phyloP scores from a whole-genome alignment of 2,113 vertebrate genomes.

The Boulengeromyrus knoepffleri region DNA sequence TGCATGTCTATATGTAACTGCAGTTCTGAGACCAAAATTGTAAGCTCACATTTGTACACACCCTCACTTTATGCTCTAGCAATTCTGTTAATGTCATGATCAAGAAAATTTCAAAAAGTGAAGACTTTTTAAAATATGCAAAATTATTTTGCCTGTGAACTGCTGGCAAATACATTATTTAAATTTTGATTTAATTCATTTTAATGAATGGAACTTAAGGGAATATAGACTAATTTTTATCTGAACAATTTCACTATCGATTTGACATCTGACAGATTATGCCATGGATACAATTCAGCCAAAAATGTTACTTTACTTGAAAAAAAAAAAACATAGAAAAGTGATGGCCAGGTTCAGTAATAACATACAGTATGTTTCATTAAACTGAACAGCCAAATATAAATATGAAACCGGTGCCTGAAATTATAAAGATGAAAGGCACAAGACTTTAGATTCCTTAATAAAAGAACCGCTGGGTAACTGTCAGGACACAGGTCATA shows the following conservation, averaged over 20 bases:
- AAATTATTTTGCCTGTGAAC: not conserved
- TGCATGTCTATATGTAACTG: not conserved
- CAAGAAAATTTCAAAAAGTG: not conserved
- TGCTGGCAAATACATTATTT: not conserved
- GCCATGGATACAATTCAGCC: not conserved
- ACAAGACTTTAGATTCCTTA: not conserved
- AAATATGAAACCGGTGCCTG: not conserved
- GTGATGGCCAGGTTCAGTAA: not conserved
- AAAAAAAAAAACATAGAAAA: not conserved
- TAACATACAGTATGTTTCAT: not conserved
- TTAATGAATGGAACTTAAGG: not conserved
- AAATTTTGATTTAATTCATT: not conserved
- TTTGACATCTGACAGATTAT: not conserved
- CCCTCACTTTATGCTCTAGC: not conserved
- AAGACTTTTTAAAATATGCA: not conserved
- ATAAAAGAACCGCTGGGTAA: not conserved
- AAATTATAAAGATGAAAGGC: conserved; percentile 4
- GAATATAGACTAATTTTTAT: not conserved
- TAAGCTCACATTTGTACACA: not conserved
- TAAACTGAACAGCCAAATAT: not conserved
- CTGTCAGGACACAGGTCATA: not conserved
- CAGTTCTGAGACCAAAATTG: not conserved
- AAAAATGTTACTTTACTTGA: not conserved
- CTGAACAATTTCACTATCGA: not conserved
- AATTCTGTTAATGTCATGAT: not conserved